Evolutionary conservation across 1,140 invertebrate genomes (phyloP), one percentile per base, ranked within the genome.

Genomic region (Eubasilissa regina): DNA sequence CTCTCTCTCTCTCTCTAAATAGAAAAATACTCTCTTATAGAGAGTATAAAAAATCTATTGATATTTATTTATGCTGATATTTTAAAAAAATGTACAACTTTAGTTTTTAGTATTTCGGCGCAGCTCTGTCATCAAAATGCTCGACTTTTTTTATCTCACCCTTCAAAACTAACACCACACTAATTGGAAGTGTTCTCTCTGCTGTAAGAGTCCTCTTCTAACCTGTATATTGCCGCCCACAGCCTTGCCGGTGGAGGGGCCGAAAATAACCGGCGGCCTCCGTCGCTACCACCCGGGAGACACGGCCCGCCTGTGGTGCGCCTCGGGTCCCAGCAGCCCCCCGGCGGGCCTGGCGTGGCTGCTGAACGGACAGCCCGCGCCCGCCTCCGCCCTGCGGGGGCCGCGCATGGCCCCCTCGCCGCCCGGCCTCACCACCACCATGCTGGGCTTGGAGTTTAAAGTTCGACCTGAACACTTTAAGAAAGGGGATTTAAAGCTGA

Each of bases 281-380:
- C 90, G 91, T 11, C 90, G 92, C 44, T 94, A 94, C 87, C 90
- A 92, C 82, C 88, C 91, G 64, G 92, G 92, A 25, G 93, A 94
- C 81, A 88, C 88, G 77, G 92, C 94, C 4, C 86, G 90, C 58
- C 90, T 94, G 82, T 94, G 93, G 85, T 95, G 94, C 85, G 93
- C 92, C 13, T 93, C 93, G 12, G 90, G 90, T 1, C 89, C 91
- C 78, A 94, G 93, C 43, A 92, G 92, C 82, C 94, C 94, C 53
- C 91, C 93, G 10, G 92, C 93, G n/a, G 89, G 90, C 53, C 89
- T 95, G 43, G 89, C 88, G 17, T 95, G 94, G 94, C 94, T 91
- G 85, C 92, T 95, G 83, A 95, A 95, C 84, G 92, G 92, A 21
- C 91, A 93, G 68, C 90, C 90, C 77, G 94, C 91, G 13, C 91